A percentile compares a stretch with the other conserved stretches of the same genome.
phyloP scores from a whole-genome alignment of 2,888 invertebrate genomes.

The Drosophila atroscutellata region DNA sequence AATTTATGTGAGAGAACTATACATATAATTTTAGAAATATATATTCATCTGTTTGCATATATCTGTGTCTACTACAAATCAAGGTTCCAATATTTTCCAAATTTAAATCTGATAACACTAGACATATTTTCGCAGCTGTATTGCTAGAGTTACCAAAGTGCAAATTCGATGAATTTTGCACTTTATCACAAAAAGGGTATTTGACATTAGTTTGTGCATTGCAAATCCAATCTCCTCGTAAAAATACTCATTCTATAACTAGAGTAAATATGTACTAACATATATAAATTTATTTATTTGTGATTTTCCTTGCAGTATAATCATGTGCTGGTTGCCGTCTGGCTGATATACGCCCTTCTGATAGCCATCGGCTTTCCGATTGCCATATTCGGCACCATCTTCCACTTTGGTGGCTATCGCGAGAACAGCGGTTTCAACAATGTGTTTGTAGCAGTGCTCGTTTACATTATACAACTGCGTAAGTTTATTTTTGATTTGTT shows the following conservation, averaged over 20 bases:
- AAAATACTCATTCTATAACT: not conserved
- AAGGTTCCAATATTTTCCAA: not conserved
- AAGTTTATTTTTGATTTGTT: constrained; percentile 25
- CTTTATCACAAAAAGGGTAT: constrained; percentile 2
- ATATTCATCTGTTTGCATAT: not conserved
- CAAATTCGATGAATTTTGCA: too few relatives aligned
- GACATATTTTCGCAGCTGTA: not conserved
- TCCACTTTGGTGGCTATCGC: constrained; percentile 75
- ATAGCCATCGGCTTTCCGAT: constrained; percentile 69
- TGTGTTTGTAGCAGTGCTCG: constrained; percentile 58
- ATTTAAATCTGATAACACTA: not conserved
- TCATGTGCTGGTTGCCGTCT: constrained; percentile 55
- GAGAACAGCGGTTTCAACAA: constrained; percentile 49
- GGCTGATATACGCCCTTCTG: constrained; percentile 67
- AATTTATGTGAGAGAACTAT: not conserved
- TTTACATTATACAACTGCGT: constrained; percentile 61
- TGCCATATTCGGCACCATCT: constrained; percentile 70
- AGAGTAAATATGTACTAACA: not conserved
- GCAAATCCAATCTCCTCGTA: not conserved
- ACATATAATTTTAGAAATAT: not conserved
- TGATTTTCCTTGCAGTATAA: constrained; percentile 52
- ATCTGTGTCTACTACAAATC: not conserved
- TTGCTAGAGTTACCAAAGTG: not conserved
- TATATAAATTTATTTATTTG: not conserved
- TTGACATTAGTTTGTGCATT: not conserved